phyloP scores from a whole-genome alignment of 2,888 invertebrate genomes.

The Lasiommata megera region DNA sequence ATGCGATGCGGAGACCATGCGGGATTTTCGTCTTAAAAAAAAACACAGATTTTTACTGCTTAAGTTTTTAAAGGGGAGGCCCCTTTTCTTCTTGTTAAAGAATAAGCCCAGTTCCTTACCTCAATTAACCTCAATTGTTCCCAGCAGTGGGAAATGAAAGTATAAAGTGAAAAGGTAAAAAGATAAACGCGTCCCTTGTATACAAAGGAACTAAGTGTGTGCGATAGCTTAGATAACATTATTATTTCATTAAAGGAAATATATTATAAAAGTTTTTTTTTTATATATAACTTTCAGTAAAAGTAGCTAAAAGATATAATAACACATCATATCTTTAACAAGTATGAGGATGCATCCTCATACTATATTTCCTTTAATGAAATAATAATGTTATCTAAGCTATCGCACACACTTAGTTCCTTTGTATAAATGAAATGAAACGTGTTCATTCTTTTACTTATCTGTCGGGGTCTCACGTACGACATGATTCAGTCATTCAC shows the following conservation, averaged over 20 bases:
- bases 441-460: constrained; percentile 16
- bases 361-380: neutral
- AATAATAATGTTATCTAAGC: neutral
- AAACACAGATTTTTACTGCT: constrained; percentile 16
- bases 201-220: neutral
- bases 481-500: constrained; percentile 40
- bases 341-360: too few species aligned
- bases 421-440: neutral
- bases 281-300: too few species aligned
- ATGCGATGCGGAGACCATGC: constrained; percentile 32
- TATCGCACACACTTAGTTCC: neutral
- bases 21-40: constrained; percentile 11
- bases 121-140: too few species aligned
- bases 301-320: too few species aligned
- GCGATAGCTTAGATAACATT: constrained; percentile 2
- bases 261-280: too few species aligned
- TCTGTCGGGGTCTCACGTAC: constrained; percentile 12
- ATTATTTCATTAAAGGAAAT: neutral
- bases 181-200: neutral
- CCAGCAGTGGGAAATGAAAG: too few species aligned
- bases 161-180: too few species aligned
- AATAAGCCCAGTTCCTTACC: too few species aligned
- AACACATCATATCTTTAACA: too few species aligned
- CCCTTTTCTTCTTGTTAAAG: too few species aligned
- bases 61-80: constrained; percentile 2